Evolutionary conservation across 2,797 vertebrate species (phyloP).

Genomic region (Catharus ustulatus): DNA sequence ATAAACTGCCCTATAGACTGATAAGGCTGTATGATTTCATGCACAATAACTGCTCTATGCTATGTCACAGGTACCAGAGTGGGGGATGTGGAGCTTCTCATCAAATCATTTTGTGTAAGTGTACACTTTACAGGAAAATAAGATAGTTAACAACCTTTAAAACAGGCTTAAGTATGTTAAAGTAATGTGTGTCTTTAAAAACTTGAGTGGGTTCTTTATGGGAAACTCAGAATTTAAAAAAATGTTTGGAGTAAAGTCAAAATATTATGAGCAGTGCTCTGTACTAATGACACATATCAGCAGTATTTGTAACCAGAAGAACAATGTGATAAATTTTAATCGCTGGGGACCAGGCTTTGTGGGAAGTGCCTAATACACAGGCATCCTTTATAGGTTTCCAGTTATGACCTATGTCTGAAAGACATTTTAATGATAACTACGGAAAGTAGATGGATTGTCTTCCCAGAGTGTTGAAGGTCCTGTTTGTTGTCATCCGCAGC

Average conservation of each 20-base stretch:
- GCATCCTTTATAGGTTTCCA: constrained; percentile 85
- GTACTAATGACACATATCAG: constrained; percentile 82
- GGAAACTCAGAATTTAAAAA: constrained; percentile 61
- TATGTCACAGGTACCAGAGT: constrained; percentile 49
- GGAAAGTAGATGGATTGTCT: constrained; percentile 82
- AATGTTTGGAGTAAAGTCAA: constrained; percentile 76
- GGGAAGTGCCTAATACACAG: constrained; percentile 81
- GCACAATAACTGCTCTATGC: constrained; percentile 16
- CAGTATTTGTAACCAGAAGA: constrained; percentile 80
- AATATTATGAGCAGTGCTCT: constrained; percentile 77
- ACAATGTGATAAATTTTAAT: constrained; percentile 84
- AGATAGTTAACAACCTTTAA: constrained; percentile 63
- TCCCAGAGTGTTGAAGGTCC: constrained; percentile 82
- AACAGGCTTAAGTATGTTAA: constrained; percentile 34
- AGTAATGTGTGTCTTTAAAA: constrained; percentile 48
- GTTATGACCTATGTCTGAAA: constrained; percentile 84
- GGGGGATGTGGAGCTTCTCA: constrained; percentile 48
- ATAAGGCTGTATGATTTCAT: constrained; percentile 23
- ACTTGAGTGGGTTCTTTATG: constrained; percentile 69
- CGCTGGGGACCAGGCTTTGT: constrained; percentile 77
- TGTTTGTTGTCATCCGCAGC: constrained; percentile 83
- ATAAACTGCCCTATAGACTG: constrained; percentile 6
- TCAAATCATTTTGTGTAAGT: constrained; percentile 52
- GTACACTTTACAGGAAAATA: constrained; percentile 64
- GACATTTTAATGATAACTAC: constrained; percentile 84